Evolutionary conservation across 1,140 invertebrate genomes (phyloP), one percentile per base, ranked within the genome.

Genomic region (Zaprionus ghesquierei): DNA sequence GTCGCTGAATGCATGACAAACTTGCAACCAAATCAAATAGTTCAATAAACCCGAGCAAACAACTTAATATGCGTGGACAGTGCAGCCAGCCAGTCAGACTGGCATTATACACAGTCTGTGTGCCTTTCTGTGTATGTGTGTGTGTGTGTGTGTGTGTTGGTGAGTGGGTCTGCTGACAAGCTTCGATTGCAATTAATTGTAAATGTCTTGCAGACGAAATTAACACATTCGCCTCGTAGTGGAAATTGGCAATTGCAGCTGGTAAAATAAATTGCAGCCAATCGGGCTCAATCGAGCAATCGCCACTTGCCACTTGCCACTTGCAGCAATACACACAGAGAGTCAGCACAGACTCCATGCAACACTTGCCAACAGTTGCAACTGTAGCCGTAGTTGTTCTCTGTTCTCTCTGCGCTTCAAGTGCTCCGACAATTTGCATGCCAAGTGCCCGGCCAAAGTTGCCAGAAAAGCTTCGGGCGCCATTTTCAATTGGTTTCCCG

Each of bases 21-120:
- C 56, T 53, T 62, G 58, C 31, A 69, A 50, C 72, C 22, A 70
- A 86, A 86, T 77, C 72, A 70, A 86, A 86, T 74, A 87, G 82
- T 79, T 86, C 78, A 87, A 86, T 86, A 81, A 76, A 78, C 75
- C 75, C 77, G 61, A 25, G 56, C 76, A 87, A 86, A 86, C 75
- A 81, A 72, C 87, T 87, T 76, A 76, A 79, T 81, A 81, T 86
- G 71, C 82, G 79, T 70, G 82, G 63, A 75, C 64, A 72, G 59
- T 50, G 46, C 50, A 62, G 61, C 38, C 61, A 54, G 50, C 62
- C 64, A 75, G 1, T 59, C 35, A 75, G 1, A 62, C 35, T 23
- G 10, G 29, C 15, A 13, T 29, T 23, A 50, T 20, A 62, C 55
- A 5, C 22, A 33, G 13, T 50, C n/a, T 27, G 41, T 23, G 12